Evolutionary conservation across 2,888 invertebrate genomes (phyloP).

Genomic region (Lasioglossum vierecki): DNA sequence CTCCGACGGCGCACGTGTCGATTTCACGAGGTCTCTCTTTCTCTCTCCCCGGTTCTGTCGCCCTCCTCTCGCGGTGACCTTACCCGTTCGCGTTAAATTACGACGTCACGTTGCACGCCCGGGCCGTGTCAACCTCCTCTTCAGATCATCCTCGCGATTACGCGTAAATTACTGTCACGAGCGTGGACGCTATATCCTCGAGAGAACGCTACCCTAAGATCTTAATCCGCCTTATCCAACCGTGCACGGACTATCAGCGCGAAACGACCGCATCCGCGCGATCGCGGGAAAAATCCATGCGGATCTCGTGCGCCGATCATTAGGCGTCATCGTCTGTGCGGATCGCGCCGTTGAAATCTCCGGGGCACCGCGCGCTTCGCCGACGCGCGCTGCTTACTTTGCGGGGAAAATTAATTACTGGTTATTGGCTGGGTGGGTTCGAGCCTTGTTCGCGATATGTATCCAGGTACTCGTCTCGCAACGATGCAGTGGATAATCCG

Average conservation of each 20-base stretch:
- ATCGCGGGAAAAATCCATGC: background rate
- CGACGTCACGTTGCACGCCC: conserved; percentile 33
- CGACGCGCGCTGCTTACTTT: background rate
- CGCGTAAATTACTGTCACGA: conserved; percentile 59
- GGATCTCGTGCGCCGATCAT: background rate
- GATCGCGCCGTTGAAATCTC: conserved; percentile 18
- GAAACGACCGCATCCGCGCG: background rate
- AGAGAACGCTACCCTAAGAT: conserved; percentile 36
- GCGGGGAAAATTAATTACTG: background rate
- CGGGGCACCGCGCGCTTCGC: background rate
- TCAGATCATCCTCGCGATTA: conserved; percentile 52
- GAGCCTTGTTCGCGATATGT: background rate
- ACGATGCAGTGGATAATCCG: background rate
- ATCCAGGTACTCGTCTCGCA: background rate
- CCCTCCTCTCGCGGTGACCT: conserved; percentile 27
- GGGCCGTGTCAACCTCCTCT: conserved; percentile 26
- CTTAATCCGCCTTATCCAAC: conserved; percentile 57
- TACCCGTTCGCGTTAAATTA: conserved; percentile 59
- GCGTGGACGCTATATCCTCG: conserved; percentile 9
- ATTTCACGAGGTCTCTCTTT: conserved; percentile 47
- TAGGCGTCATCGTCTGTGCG: conserved; percentile 14
- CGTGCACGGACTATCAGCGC: conserved; percentile 5
- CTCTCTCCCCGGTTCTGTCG: background rate
- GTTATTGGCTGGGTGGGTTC: background rate
- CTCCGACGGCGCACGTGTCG: conserved; percentile 49